Evolutionary conservation across 1,140 invertebrate genomes (phyloP), one percentile per base, ranked within the genome.

Genomic region (Bombus breviceps): DNA sequence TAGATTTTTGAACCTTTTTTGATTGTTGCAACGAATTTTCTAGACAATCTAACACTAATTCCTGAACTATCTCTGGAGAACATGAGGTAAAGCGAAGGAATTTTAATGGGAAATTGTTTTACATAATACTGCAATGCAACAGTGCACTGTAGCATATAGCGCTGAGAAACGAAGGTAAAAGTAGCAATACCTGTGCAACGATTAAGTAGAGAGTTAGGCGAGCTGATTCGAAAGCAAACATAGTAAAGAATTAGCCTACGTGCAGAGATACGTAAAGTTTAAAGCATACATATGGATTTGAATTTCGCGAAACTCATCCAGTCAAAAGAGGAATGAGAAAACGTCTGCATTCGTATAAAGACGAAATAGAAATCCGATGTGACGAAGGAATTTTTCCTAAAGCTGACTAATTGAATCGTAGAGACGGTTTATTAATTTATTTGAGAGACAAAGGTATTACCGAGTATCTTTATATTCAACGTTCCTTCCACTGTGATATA

Each of bases 191-290:
- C 34, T 9, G 22, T 66, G 64, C 15, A 43, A 72, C 37, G 22
- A 77, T 77, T 41, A 59, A 79, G 39, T 53, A 59, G 10, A 34
- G 71, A 78, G 53, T 69, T 69, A 8, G 15, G 3, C 25, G 25
- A 28, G 37, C 22, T 15, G 47, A 62, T 53, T 72, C 6, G 12
- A 59, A 34, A 22, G 53, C 18, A 72, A 59, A 66, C n/a, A 37
- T 4, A 15, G 53, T 6, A 22, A 53, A 53, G 47, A 22, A 53
- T 9, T 3, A 25, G 43, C 47, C 39, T 66, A 37, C 43, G 39
- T 53, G 47, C 47, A 53, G 18, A 53, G 47, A 43, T 81, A 28
- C 53, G 37, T 73, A 73, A 62, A 73, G 73, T 74, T 74, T 12
- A 53, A 32, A 6, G 18, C 34, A 25, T 74, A 47, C 18, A 37